phyloP scores from a whole-genome alignment of 1,140 invertebrate genomes.

The Anoplolepis gracilipes region DNA sequence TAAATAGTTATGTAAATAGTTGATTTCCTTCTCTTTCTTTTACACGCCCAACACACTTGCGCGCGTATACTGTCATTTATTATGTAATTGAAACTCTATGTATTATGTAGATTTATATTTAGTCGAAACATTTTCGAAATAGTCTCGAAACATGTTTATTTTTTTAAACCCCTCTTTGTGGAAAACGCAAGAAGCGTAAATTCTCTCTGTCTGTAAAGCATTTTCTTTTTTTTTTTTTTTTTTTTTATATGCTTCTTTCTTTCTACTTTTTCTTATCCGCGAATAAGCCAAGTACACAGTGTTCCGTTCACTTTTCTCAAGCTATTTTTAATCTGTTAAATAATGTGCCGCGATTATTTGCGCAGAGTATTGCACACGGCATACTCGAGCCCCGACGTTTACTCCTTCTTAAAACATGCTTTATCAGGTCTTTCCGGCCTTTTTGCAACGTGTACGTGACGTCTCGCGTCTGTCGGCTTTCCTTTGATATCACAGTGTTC shows the following conservation, averaged over 20 bases:
- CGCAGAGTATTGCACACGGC: neutral
- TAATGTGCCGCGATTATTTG: slow-evolving; percentile 39
- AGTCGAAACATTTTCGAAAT: neutral
- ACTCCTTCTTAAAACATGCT: slow-evolving; percentile 18
- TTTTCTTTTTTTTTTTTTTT: neutral
- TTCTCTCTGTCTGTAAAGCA: neutral
- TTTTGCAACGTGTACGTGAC: slow-evolving; percentile 25
- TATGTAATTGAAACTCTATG: neutral
- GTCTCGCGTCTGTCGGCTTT: neutral
- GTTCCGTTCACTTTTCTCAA: slow-evolving; percentile 13
- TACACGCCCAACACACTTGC: no score
- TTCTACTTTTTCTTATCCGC: neutral
- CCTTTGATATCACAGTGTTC: slow-evolving; percentile 35
- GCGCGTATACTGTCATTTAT: no score
- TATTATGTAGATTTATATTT: neutral
- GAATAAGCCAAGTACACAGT: neutral
- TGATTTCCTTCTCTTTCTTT: no score
- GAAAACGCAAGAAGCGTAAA: neutral
- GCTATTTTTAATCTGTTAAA: slow-evolving; percentile 52
- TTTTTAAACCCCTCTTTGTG: neutral
- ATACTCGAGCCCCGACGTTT: neutral
- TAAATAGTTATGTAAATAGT: neutral
- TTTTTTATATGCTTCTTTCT: neutral
- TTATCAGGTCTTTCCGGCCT: neutral
- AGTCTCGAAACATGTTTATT: neutral